A percentile compares a stretch with the other conserved stretches of the same genome.
Conservation (phyloP, 2,888 invertebrate species). For the Yponomeuta plumbellus region DNA sequence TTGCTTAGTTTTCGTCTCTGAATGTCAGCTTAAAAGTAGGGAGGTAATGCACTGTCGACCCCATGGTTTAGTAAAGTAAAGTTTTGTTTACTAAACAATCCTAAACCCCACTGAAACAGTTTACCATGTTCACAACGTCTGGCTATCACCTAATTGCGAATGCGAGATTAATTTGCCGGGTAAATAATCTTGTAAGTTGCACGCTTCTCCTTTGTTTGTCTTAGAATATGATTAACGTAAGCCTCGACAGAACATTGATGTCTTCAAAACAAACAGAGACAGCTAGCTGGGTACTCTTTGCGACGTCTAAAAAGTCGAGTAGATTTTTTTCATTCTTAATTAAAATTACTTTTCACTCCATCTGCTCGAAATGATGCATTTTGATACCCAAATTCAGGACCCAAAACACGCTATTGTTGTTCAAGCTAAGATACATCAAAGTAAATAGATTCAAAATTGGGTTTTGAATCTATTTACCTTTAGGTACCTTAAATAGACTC, state of each 20-base stretch:
- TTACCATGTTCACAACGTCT: not conserved
- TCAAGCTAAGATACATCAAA: no score
- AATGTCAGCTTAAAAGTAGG: no score
- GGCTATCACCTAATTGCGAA: constrained; percentile 17
- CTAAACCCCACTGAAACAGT: not conserved
- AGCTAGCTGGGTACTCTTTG: not conserved
- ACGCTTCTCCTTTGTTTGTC: constrained; percentile 6
- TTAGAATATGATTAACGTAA: constrained; percentile 5
- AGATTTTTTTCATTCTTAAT: no score
- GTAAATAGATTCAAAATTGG: no score
- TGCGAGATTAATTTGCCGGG: constrained; percentile 10
- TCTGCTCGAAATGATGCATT: no score
- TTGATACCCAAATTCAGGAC: no score
- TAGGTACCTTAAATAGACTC: no score
- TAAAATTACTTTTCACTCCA: no score
- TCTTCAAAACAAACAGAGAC: not conserved
- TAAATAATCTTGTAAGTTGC: not conserved
- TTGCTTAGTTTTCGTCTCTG: no score
- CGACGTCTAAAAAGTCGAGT: not conserved
- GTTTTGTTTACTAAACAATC: not conserved
- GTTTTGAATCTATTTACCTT: no score
- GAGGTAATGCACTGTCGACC: not conserved
- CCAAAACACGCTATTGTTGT: no score
- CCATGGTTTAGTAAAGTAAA: not conserved
- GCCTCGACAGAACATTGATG: not conserved